Evolutionary conservation across 2,113 vertebrate genomes (phyloP).

Genomic region (Tupaia chinensis): DNA sequence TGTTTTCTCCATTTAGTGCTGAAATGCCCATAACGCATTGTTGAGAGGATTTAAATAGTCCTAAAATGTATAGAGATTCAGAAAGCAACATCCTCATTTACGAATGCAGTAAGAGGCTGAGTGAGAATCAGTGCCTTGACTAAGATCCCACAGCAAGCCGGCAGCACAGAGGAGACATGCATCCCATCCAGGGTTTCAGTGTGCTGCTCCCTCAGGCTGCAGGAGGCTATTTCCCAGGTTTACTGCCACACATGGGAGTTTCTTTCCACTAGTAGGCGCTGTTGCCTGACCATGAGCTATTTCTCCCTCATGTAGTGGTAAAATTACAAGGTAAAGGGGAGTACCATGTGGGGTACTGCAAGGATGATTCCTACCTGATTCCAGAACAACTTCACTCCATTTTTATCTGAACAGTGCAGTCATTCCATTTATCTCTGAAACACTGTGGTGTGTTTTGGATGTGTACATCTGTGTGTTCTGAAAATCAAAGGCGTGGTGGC

Average conservation of each 20-base stretch:
- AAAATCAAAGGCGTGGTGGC: background rate
- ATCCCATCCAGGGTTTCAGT: background rate
- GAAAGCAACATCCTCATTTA: background rate
- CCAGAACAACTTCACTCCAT: background rate
- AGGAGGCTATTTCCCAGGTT: background rate
- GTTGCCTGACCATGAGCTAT: background rate
- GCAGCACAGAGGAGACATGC: background rate
- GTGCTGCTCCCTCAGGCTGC: accelerated
- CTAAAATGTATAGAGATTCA: background rate
- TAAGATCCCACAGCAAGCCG: background rate
- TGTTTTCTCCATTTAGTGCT: background rate
- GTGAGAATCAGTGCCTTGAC: background rate
- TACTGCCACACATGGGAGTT: background rate
- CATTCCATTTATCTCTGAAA: background rate
- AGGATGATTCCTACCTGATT: background rate
- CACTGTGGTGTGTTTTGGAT: background rate
- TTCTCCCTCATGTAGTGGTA: background rate
- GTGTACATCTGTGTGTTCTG: background rate
- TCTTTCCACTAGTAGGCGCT: constrained; percentile 48
- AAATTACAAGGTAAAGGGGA: background rate
- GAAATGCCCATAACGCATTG: background rate
- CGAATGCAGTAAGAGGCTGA: background rate
- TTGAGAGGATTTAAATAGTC: background rate
- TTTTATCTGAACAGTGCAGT: background rate
- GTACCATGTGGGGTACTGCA: too few species aligned